Conservation (phyloP, 2,113 vertebrate species). For the Thinocorus orbignyianus region DNA sequence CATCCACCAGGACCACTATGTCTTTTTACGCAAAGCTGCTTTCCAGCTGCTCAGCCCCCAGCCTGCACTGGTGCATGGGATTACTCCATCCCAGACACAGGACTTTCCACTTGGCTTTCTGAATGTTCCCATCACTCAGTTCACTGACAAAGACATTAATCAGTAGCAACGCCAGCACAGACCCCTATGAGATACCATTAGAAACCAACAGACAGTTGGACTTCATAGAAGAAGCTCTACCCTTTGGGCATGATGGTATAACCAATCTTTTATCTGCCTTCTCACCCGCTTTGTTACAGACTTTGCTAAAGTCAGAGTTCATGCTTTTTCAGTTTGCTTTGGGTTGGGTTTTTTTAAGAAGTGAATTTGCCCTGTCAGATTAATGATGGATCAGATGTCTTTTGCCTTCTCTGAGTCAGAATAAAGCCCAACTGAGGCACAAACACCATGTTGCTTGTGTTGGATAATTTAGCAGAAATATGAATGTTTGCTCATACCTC, state of each 20-base stretch:
- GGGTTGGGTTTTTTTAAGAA: neutral
- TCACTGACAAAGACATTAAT: neutral
- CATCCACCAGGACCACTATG: neutral
- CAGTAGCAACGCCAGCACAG: neutral
- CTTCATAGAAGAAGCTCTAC: neutral
- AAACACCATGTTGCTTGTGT: neutral
- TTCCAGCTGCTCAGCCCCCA: neutral
- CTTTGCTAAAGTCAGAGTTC: neutral
- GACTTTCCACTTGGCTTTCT: neutral
- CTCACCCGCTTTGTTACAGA: neutral
- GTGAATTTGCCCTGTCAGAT: neutral
- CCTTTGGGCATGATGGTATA: neutral
- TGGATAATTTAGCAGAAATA: neutral
- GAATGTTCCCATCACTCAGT: neutral
- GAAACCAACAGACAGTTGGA: neutral
- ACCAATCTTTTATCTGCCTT: neutral
- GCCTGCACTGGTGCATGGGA: neutral
- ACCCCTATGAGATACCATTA: neutral
- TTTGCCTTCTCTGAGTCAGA: neutral
- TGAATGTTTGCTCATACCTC: neutral
- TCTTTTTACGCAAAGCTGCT: neutral
- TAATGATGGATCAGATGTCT: neutral
- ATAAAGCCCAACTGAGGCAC: neutral
- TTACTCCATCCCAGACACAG: neutral
- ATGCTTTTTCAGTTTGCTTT: neutral